Evolutionary conservation across 2,113 vertebrate genomes (phyloP).

Genomic region (Steatornis caripensis): DNA sequence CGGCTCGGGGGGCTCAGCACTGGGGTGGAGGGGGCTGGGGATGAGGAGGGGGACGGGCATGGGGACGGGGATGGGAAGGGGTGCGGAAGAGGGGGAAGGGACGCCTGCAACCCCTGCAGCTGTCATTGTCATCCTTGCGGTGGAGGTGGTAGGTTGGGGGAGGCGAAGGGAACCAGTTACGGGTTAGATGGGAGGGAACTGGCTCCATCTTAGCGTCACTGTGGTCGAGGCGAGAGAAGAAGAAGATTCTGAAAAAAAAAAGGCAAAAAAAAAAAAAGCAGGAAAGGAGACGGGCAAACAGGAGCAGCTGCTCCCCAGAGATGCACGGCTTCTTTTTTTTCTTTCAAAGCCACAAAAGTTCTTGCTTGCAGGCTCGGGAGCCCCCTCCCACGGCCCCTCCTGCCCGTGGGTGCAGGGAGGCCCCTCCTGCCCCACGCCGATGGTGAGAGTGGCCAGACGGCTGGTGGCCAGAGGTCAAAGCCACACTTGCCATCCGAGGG

Average conservation of each 20-base stretch:
- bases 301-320: background rate
- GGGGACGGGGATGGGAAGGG: background rate
- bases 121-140: conserved; percentile 29
- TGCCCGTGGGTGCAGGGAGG: background rate
- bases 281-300: background rate
- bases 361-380: background rate
- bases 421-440: background rate
- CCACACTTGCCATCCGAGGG: accelerated
- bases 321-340: background rate
- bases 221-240: background rate
- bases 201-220: background rate
- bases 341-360: background rate
- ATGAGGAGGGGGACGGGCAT: background rate
- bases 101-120: conserved; percentile 12
- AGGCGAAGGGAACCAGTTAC: background rate
- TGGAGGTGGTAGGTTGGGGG: background rate
- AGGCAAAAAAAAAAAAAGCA: background rate
- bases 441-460: background rate
- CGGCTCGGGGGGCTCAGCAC: background rate
- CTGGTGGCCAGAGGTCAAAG: background rate
- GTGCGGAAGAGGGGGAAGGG: background rate
- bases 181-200: background rate
- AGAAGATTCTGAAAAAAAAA: background rate
- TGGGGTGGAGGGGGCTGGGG: background rate
- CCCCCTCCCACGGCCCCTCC: background rate